Evolutionary conservation across 2,113 vertebrate species (phyloP).

Genomic region (Hymenochirus boettgeri): DNA sequence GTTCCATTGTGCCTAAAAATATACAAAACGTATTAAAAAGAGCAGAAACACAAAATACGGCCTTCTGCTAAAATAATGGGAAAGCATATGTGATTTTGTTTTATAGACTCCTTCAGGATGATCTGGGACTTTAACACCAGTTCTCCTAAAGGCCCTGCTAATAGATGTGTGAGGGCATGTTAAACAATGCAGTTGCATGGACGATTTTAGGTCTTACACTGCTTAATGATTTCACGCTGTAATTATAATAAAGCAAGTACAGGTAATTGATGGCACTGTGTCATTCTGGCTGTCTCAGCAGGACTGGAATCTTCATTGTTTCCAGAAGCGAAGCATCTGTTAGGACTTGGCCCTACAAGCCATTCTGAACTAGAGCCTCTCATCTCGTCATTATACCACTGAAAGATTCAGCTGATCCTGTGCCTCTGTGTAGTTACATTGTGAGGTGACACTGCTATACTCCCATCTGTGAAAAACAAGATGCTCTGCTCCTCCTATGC

Average conservation of each 20-base stretch:
- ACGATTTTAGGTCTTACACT: background rate
- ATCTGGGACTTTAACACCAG: too few relatives aligned
- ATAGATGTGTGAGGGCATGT: background rate
- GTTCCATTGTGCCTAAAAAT: too few relatives aligned
- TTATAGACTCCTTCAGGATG: background rate
- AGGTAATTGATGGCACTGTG: conserved; percentile 10
- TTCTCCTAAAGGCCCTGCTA: background rate
- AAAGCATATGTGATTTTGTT: too few relatives aligned
- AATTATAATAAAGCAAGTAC: conserved; percentile 2
- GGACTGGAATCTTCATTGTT: conserved; percentile 43
- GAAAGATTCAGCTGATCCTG: conserved; percentile 29
- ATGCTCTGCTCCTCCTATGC: background rate
- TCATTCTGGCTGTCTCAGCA: conserved; percentile 4
- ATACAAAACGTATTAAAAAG: too few relatives aligned
- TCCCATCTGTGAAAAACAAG: conserved; percentile 27
- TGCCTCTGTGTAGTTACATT: background rate
- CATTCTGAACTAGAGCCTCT: conserved; percentile 29
- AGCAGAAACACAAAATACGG: too few relatives aligned
- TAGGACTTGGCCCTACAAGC: conserved; percentile 44
- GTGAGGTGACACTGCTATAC: conserved; percentile 16
- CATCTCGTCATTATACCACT: conserved; percentile 19
- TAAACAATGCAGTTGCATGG: background rate
- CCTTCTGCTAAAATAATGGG: too few relatives aligned
- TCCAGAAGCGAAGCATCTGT: conserved; percentile 51
- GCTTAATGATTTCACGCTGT: background rate